Base-by-base conservation (phyloP, 2,113 vertebrate genomes). In the Grammomys dolichurus region DNA sequence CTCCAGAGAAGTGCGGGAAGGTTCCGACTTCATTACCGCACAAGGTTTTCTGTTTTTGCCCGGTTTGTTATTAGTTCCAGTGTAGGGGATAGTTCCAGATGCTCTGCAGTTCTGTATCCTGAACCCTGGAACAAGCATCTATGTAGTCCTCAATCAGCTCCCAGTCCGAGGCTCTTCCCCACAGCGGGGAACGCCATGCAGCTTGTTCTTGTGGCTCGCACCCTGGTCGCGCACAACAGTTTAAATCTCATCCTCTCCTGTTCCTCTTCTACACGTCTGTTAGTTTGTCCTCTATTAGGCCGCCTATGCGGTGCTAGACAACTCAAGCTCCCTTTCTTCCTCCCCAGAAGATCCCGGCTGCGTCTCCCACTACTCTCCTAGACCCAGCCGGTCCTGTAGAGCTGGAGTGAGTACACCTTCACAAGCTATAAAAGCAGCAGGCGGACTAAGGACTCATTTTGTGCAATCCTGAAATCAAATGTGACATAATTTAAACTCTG, bases 201-300 rank as follows among this genome's bases (percentile, higher is more conserved):
- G 8, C 14, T 58, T 0, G 0, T 33, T 17, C 43, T 9, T 33
- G 43, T 7, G 36, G 36, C 7, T 36, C 26, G 14, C 5, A 2
- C 16, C 13, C 36, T 2, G 24, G 7, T 78, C 13, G 0, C 3
- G 1, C 4, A 1, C 24, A 20, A 51, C 0, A 0, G 8, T 20
- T 63, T 19, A 48, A 58, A 31, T 82, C 60, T 14, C 7, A 33
- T 40, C 12, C 36, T 54, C 16, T 4, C 24, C 11, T 19, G 54
- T 22, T 5, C 10, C 3, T 0, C 28, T 20, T 20, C 40, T 46
- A 28, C 48, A 10, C 0, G 14, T 43, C 8, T 13, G 58, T n/a
- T 46, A 33, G 63, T 69, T 33, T 67, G 40, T 48, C 26, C 28
- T 86, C 17, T 67, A 22, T 86, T 65, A 48, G 84, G 43, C 43